Percentiles rank a stretch among this genome's conserved stretches.
These are phyloP conservation scores for Macrocentrus cingulum DNA, from an alignment of 1,140 invertebrate species.

Conservation along the genomic window DNA sequence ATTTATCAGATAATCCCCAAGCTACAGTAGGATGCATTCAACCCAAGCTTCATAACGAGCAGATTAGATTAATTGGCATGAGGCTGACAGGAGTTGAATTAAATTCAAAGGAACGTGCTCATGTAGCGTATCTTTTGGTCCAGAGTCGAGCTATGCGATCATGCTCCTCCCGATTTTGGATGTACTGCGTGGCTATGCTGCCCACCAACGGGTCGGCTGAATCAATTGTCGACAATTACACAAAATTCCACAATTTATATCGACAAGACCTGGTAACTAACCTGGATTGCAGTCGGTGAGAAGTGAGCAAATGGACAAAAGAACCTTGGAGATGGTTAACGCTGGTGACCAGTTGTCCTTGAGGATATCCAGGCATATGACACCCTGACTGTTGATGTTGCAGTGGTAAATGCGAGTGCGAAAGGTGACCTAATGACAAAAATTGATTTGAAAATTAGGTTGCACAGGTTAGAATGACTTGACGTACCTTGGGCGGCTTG, in stretches of 20 bases:
- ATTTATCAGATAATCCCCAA: too few species aligned
- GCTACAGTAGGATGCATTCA: too few species aligned
- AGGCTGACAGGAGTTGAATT: slow-evolving; percentile 45
- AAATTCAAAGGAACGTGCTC: slow-evolving; percentile 53
- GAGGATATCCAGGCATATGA: slow-evolving; percentile 93
- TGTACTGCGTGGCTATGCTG: slow-evolving; percentile 96
- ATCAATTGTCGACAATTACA: slow-evolving; percentile 37
- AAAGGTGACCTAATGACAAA: slow-evolving; percentile 80
- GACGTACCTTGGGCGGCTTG: slow-evolving; percentile 87
- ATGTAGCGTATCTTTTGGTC: slow-evolving; percentile 97
- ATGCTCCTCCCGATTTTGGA: slow-evolving; percentile 96
- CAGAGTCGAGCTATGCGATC: slow-evolving; percentile 96
- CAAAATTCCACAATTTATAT: not conserved
- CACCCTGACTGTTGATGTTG: slow-evolving; percentile 96
- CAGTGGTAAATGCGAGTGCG: slow-evolving; percentile 94
- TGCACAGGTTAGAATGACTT: not conserved
- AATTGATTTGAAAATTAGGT: slow-evolving; percentile 1
- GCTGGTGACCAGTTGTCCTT: slow-evolving; percentile 97
- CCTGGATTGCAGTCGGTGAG: slow-evolving; percentile 96
- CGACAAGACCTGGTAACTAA: slow-evolving; percentile 45
- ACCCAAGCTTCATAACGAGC: too few species aligned
- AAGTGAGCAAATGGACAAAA: slow-evolving; percentile 92
- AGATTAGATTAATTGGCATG: slow-evolving; percentile 46
- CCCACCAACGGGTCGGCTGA: slow-evolving; percentile 95
- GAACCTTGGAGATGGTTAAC: slow-evolving; percentile 91